These are phyloP conservation scores for Anthoscopus minutus DNA, from an alignment of 2,113 vertebrate genomes.

Conservation along the genomic window DNA sequence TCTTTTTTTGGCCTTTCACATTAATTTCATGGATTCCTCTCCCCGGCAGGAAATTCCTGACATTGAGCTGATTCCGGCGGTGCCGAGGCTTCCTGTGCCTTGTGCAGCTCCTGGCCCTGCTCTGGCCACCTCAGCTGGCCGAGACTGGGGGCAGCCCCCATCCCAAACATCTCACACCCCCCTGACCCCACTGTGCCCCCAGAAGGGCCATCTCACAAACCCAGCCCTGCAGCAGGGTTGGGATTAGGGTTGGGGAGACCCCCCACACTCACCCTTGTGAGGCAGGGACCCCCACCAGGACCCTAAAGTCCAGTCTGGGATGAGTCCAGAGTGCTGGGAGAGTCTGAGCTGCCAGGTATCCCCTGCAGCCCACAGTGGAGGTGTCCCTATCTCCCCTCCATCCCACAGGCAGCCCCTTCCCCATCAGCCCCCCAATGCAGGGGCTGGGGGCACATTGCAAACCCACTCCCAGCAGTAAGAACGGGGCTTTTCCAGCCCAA, in stretches of 20 bases:
- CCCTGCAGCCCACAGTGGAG: background rate
- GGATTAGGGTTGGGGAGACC: background rate
- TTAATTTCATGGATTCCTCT: conserved; percentile 24
- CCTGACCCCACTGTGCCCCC: fast-evolving
- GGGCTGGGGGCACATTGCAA: background rate
- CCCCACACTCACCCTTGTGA: background rate
- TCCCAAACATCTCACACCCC: background rate
- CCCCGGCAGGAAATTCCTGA: conserved; percentile 45
- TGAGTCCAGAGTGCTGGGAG: background rate
- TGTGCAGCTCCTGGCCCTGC: background rate
- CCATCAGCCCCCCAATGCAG: background rate
- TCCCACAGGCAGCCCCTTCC: background rate
- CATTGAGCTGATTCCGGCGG: background rate
- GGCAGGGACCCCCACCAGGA: background rate
- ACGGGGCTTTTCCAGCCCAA: background rate
- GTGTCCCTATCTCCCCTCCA: no score
- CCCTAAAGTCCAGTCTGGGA: background rate
- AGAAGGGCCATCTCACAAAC: fast-evolving
- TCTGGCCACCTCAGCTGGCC: fast-evolving
- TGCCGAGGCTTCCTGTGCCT: background rate
- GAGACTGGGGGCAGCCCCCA: fast-evolving
- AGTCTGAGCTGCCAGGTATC: background rate
- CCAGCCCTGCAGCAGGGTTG: fast-evolving
- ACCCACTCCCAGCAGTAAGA: background rate
- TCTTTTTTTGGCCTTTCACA: background rate